A percentile compares a stretch with the other conserved stretches of the same genome.
phyloP scores from a whole-genome alignment of 2,113 vertebrate species.

The Riparia riparia region DNA sequence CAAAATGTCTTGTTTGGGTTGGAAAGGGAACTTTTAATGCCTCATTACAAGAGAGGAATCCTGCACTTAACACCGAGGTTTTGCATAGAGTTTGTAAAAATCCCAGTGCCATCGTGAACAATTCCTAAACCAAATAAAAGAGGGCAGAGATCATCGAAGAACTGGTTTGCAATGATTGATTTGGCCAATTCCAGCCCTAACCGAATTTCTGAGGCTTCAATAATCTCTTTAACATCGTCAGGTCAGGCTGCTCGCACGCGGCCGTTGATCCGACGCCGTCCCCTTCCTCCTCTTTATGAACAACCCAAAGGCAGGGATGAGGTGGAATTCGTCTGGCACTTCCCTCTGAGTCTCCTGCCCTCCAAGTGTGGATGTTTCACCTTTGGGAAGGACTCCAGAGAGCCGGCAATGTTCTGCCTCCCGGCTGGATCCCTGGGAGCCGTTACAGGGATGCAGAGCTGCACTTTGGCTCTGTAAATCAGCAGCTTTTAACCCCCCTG shows the following conservation, averaged over 20 bases:
- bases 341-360: not conserved
- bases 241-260: accelerated
- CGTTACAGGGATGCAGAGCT: not conserved
- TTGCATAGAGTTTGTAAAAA: not conserved
- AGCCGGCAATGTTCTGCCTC: not conserved
- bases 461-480: not conserved
- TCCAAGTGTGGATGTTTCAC: not conserved
- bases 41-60: not conserved
- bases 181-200: not conserved
- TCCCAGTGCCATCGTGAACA: accelerated
- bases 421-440: not conserved
- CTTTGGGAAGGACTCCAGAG: conserved; percentile 28
- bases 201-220: not conserved
- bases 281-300: not conserved
- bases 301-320: not conserved
- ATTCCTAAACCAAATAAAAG: not conserved
- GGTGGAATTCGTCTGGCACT: not conserved
- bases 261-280: accelerated
- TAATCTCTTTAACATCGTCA: conserved; percentile 32
- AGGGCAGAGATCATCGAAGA: not conserved
- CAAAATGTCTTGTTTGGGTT: not conserved
- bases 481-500: not conserved
- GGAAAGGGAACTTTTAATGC: not conserved
- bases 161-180: conserved; percentile 17
- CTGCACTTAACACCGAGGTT: accelerated